Base-by-base conservation (phyloP, 2,888 invertebrate genomes). In the Leptogaster cylindrica region DNA sequence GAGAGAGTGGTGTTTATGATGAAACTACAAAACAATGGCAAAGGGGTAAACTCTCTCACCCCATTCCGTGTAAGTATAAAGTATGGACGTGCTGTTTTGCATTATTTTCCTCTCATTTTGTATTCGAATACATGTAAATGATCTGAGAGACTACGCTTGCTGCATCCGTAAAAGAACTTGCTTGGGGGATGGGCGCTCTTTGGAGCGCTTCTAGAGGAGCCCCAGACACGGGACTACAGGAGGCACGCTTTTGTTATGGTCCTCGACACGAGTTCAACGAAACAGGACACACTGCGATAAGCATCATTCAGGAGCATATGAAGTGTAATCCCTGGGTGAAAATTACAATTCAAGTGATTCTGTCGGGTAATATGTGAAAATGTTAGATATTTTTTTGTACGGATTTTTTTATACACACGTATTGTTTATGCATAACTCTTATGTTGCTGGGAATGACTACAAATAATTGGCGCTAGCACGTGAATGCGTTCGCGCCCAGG, bases 261-360 rank as follows among this genome's bases (percentile, higher is more conserved):
- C 44, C 28, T 48, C 61, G 27, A 44, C 28, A 28, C 44, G 44
- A 27, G 61, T 44, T 61, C 44, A 41, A 61, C 61, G 44, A 44
- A 41, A 61, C 44, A 61, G 61, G 44, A 61, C 61, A 61, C 27
- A 18, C 25, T 44, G 61, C 44, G 61, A 61, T 61, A 61, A 61
- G 61, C 61, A 61, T 61, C 61, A 61, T 61, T 41, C 61, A 61
- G 61, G 61, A 44, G 36, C 36, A 61, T 61, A 61, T 61, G 61
- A 61, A 61, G 61, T 61, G 61, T 61, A 61, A 61, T 61, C 61
- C 44, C 61, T 61, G 41, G 55, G 61, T 44, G 61, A 61, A 61
- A 44, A 61, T 61, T 61, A 61, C 41, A 44, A 44, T 61, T 44
- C 23, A 61, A 61, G 61, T 61, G 61, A 61, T 61, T 61, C 61